Evolutionary conservation across 2,113 vertebrate genomes (phyloP).

Genomic region (Calonectris borealis): DNA sequence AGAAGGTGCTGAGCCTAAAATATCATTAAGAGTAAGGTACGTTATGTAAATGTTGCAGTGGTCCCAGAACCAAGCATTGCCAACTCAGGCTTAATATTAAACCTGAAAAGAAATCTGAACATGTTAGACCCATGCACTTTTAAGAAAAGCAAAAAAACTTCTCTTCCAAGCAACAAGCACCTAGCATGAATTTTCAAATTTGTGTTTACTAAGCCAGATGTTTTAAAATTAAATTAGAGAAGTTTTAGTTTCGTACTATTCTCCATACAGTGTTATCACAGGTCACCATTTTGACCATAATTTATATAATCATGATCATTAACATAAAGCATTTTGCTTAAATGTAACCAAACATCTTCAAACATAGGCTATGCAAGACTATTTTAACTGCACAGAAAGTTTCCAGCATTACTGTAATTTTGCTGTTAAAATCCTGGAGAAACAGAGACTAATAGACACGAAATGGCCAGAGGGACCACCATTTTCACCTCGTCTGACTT

Average conservation of each 20-base stretch:
- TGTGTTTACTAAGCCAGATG: neutral
- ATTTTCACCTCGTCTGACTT: slow-evolving; percentile 28
- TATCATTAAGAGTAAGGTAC: neutral
- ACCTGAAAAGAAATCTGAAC: neutral
- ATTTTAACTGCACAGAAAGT: neutral
- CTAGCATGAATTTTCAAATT: neutral
- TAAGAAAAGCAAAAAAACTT: neutral
- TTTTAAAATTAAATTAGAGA: neutral
- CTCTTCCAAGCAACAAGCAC: neutral
- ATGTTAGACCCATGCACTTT: neutral
- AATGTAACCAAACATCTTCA: neutral
- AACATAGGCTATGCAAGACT: neutral
- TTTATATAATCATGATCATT: neutral
- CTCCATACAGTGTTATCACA: neutral
- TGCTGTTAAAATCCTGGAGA: neutral
- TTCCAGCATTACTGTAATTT: neutral
- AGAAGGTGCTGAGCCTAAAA: neutral
- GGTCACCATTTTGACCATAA: neutral
- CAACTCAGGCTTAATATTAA: neutral
- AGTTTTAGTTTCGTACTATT: neutral
- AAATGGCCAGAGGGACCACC: neutral
- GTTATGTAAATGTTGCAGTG: neutral
- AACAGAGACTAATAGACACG: neutral
- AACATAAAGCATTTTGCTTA: neutral
- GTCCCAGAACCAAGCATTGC: neutral